These are phyloP conservation scores for Luperina testacea DNA, from an alignment of 2,888 invertebrate genomes.

Conservation along the genomic window DNA sequence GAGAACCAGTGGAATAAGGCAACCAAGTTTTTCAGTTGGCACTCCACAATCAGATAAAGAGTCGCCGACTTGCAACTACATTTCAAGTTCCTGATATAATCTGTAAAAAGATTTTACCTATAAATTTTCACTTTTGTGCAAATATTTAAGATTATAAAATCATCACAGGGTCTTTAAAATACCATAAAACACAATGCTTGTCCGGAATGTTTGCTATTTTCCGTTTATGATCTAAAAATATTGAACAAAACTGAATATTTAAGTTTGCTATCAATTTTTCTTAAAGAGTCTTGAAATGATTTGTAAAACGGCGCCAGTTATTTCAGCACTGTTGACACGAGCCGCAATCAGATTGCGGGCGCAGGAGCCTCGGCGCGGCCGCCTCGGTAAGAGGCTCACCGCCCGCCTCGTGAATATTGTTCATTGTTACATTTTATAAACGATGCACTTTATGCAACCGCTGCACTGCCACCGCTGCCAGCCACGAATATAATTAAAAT, in stretches of 20 bases:
- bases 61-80: slow-evolving; percentile 70
- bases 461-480: slow-evolving; percentile 32
- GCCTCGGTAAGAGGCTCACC: slow-evolving; percentile 73
- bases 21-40: slow-evolving; percentile 74
- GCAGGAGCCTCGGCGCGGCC: slow-evolving; percentile 64
- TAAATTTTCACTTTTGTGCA: slow-evolving; percentile 15
- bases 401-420: slow-evolving; percentile 70
- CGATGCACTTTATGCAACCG: slow-evolving; percentile 63
- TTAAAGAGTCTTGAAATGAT: slow-evolving; percentile 59
- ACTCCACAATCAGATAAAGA: slow-evolving; percentile 76
- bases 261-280: slow-evolving; percentile 41
- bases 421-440: slow-evolving; percentile 70
- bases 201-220: slow-evolving; percentile 3
- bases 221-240: slow-evolving; percentile 14
- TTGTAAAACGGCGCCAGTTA: slow-evolving; percentile 64
- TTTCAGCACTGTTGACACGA: slow-evolving; percentile 64
- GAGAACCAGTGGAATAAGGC: slow-evolving; percentile 61
- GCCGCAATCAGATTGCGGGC: slow-evolving; percentile 77
- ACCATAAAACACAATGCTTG: slow-evolving; percentile 27
- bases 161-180: slow-evolving; percentile 35
- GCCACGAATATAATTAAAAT: slow-evolving; percentile 48
- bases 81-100: slow-evolving; percentile 56
- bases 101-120: slow-evolving; percentile 35
- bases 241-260: slow-evolving; percentile 32
- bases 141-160: slow-evolving; percentile 35